A percentile compares a stretch with the other conserved stretches of the same genome.
phyloP scores from a whole-genome alignment of 2,888 invertebrate species.

The Listrodromus nycthemerus region DNA sequence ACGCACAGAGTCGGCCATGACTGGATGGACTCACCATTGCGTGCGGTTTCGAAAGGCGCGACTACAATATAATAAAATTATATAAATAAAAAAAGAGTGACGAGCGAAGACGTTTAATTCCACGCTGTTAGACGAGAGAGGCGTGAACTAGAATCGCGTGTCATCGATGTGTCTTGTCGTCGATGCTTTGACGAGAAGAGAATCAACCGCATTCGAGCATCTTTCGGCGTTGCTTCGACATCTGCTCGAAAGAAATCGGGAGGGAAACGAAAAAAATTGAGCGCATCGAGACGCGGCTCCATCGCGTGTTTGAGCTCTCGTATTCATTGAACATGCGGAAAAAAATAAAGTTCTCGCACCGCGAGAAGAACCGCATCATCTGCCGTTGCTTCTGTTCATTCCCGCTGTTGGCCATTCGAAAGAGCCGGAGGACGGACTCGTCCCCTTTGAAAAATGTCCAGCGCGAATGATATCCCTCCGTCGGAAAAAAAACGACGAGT shows the following conservation, averaged over 20 bases:
- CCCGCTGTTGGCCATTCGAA: constrained; percentile 5
- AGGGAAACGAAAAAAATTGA: constrained; percentile 12
- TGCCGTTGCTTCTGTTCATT: constrained; percentile 36
- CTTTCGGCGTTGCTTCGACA: constrained; percentile 13
- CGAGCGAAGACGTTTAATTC: neutral
- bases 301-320: constrained; percentile 50
- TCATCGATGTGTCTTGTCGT: constrained; percentile 3
- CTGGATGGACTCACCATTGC: neutral
- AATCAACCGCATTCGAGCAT: neutral
- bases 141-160: constrained; percentile 27
- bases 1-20: constrained; percentile 8
- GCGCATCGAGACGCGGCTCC: constrained; percentile 25
- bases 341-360: constrained; percentile 17
- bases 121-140: neutral
- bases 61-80: neutral
- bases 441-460: neutral
- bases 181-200: neutral
- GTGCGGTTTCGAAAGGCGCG: neutral
- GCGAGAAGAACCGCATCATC: constrained; percentile 46
- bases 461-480: constrained; percentile 46
- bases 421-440: constrained; percentile 2
- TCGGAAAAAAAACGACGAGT: constrained; percentile 27
- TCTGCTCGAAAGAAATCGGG: constrained; percentile 15
- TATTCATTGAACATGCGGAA: constrained; percentile 14
- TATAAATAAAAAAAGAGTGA: neutral